These are phyloP conservation scores for Bovichtus variegatus DNA, from an alignment of 2,797 vertebrate genomes.

Conservation along the genomic window DNA sequence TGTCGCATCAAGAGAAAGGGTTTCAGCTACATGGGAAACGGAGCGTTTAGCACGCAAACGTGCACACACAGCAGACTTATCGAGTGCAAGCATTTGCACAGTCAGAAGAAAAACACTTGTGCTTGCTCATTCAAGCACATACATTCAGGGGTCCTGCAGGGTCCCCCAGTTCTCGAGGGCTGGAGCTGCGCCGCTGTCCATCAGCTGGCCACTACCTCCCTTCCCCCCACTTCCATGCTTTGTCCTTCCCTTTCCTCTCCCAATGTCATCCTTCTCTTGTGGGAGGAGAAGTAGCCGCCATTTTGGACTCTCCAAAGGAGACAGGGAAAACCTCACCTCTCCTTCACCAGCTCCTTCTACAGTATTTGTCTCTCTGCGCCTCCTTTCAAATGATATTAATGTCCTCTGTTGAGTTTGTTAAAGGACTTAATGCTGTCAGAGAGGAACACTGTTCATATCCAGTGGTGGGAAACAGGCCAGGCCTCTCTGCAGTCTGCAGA, in stretches of 20 bases:
- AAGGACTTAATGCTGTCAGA: slow-evolving; percentile 34
- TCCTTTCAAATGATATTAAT: slow-evolving; percentile 32
- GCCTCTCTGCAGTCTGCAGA: slow-evolving; percentile 31
- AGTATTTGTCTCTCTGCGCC: neutral
- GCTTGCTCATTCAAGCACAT: slow-evolving; percentile 31
- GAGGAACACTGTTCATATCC: neutral
- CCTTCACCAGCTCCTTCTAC: slow-evolving; percentile 3
- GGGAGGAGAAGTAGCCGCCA: slow-evolving; percentile 69
- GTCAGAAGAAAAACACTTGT: neutral
- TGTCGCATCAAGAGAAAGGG: slow-evolving; percentile 69
- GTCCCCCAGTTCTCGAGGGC: slow-evolving; percentile 25
- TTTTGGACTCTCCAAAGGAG: slow-evolving; percentile 72
- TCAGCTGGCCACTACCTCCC: slow-evolving; percentile 54
- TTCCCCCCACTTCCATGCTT: slow-evolving; percentile 29
- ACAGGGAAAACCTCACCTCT: slow-evolving; percentile 13
- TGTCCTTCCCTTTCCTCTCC: slow-evolving; percentile 62
- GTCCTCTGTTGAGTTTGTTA: slow-evolving; percentile 29
- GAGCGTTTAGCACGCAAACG: slow-evolving; percentile 44
- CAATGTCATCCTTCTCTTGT: slow-evolving; percentile 73
- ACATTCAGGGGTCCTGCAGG: slow-evolving; percentile 34
- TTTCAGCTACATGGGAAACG: slow-evolving; percentile 73
- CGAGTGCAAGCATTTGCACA: slow-evolving; percentile 18
- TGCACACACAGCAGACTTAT: slow-evolving; percentile 1
- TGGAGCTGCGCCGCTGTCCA: slow-evolving; percentile 46
- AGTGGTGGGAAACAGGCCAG: slow-evolving; percentile 36